Evolutionary conservation across 2,113 vertebrate genomes (phyloP).

Genomic region (Gracilinanus agilis): DNA sequence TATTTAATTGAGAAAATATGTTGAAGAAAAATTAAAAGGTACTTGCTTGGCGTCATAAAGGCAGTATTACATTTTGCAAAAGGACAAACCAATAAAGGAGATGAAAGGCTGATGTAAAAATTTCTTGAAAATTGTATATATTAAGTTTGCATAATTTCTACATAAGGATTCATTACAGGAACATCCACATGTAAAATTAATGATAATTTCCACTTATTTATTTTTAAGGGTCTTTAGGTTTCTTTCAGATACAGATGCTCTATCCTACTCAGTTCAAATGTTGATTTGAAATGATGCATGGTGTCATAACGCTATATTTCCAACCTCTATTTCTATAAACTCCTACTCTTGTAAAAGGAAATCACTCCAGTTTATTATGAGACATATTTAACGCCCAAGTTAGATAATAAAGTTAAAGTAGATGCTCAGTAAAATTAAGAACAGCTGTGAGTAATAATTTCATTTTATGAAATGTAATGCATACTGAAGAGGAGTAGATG

Average conservation of each 20-base stretch:
- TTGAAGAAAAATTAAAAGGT: slow-evolving; percentile 2
- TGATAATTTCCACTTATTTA: slow-evolving; percentile 22
- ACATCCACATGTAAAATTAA: slow-evolving; percentile 17
- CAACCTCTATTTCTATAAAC: slow-evolving; percentile 6
- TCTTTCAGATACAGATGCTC: slow-evolving; percentile 40
- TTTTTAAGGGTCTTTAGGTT: slow-evolving; percentile 7
- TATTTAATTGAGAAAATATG: slow-evolving; percentile 14
- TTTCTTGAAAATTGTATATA: neutral
- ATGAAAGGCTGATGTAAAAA: slow-evolving; percentile 30
- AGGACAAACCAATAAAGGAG: slow-evolving; percentile 34
- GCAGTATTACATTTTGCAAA: slow-evolving; percentile 41
- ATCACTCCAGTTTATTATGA: neutral
- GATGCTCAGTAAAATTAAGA: neutral
- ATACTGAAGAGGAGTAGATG: neutral
- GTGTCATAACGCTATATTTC: slow-evolving; percentile 2
- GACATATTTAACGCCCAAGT: neutral
- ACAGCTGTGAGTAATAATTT: neutral
- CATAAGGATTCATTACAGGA: slow-evolving; percentile 42
- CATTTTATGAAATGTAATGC: slow-evolving; percentile 7
- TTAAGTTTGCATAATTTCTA: neutral
- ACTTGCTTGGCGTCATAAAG: neutral
- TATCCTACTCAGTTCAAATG: slow-evolving; percentile 19
- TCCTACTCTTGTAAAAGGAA: neutral
- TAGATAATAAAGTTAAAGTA: neutral
- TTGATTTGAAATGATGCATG: slow-evolving; percentile 1